Evolutionary conservation across 2,113 vertebrate genomes (phyloP).

Genomic region (Climacteris rufus): DNA sequence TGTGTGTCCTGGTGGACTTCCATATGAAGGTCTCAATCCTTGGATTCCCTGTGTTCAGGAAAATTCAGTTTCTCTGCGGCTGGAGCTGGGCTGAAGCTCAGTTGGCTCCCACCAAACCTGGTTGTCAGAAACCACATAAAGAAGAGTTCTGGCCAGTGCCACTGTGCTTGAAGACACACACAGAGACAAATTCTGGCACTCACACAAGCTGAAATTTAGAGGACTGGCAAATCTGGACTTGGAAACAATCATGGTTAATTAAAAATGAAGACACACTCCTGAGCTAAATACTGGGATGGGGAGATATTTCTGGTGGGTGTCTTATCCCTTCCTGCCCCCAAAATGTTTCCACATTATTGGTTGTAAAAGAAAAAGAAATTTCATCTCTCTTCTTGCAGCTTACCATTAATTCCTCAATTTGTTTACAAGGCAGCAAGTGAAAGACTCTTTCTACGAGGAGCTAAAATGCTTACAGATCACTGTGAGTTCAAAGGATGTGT

Average conservation of each 20-base stretch:
- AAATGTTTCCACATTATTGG: neutral
- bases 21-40: neutral
- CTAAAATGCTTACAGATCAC: neutral
- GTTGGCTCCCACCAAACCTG: neutral
- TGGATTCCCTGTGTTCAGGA: neutral
- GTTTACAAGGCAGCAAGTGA: neutral
- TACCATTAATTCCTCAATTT: neutral
- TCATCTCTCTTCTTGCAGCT: neutral
- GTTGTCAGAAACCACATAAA: neutral
- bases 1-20: neutral
- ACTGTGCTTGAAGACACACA: neutral
- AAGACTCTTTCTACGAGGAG: neutral
- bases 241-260: neutral
- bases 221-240: neutral
- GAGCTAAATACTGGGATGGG: neutral
- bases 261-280: neutral
- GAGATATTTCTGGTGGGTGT: neutral
- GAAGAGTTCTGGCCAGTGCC: neutral
- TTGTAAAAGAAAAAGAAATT: neutral
- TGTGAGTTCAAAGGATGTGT: slow-evolving; percentile 5
- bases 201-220: neutral
- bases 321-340: neutral
- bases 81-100: neutral
- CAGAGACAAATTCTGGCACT: neutral
- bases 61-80: neutral